Evolutionary conservation across 2,797 vertebrate species (phyloP).

Genomic region (Poecilia picta): DNA sequence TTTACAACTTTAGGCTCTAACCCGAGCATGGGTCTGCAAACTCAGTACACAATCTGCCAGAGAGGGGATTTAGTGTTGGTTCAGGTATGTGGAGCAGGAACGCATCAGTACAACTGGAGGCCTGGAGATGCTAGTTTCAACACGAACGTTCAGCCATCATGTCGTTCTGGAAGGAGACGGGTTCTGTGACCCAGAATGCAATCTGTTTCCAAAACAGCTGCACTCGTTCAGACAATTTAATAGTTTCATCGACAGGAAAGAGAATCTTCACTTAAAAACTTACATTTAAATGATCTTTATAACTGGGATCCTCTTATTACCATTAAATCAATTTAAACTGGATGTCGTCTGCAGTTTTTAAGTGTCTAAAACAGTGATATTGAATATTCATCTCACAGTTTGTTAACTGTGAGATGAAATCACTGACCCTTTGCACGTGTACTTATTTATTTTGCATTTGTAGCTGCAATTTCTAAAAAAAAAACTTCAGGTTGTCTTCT

Average conservation of each 20-base stretch:
- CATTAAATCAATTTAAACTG: neutral
- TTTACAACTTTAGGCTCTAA: neutral
- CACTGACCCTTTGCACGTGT: neutral
- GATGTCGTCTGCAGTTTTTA: neutral
- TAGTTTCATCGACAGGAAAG: neutral
- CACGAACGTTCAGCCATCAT: neutral
- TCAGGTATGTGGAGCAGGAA: no score
- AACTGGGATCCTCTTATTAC: neutral
- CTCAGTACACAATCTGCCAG: neutral
- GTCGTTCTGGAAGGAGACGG: neutral
- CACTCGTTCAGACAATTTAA: neutral
- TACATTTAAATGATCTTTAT: neutral
- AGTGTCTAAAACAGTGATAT: neutral
- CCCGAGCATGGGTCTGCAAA: no score
- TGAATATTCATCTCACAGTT: neutral
- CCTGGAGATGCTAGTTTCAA: no score
- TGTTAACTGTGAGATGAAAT: neutral
- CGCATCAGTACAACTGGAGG: no score
- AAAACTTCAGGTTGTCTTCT: neutral
- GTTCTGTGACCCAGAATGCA: neutral
- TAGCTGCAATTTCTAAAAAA: neutral
- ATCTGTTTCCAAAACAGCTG: neutral
- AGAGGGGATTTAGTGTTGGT: no score
- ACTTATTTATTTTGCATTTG: neutral
- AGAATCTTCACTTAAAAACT: neutral